Evolutionary conservation across 2,888 invertebrate species (phyloP), one percentile per base, ranked within the genome.

Genomic region (Acanthacorydalis orientalis): DNA sequence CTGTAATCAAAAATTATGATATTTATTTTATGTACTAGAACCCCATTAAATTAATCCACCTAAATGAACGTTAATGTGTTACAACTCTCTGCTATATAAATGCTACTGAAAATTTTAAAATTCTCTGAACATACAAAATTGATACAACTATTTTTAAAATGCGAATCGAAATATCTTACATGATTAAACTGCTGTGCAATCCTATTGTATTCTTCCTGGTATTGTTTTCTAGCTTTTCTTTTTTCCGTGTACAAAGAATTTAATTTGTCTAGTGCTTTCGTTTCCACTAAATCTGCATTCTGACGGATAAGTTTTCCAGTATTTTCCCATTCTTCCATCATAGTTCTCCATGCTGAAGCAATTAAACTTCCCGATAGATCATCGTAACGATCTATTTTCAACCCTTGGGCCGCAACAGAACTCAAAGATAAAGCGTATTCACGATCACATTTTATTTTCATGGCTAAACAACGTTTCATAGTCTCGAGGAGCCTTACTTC

Each of bases 401-500:
- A 77, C 43, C 88, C 88, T 63, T 87, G 86, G 46, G 76, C 72
- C 39, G 86, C 84, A 23, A 87, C 80, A n/a, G 83, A 77, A 48
- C 79, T 77, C 48, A 95, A 74, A 10, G 86, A 83, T 35, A 83
- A 71, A 1, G 92, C 87, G 65, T 95, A 95, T 60, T 95, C 92
- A 55, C 86, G 75, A 64, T 95, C 95, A 60, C 85, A 86, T 67
- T 91, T 89, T 63, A 91, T 83, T 69, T 92, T 87, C 55, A 82
- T 78, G 55, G 80, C 75, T 49, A 95, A 74, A 58, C 90, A 89
- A 52, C 90, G 72, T 60, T 86, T 83, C 81, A 95, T 90, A 53
- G 83, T 83, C 62, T 95, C 95, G 73, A 95, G 76, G 43, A 95
- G 79, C 54, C 89, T 77, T 49, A 95, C 74, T 68, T 95, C 95